Base-by-base conservation (phyloP, 2,113 vertebrate species). In the Gambusia holbrooki region DNA sequence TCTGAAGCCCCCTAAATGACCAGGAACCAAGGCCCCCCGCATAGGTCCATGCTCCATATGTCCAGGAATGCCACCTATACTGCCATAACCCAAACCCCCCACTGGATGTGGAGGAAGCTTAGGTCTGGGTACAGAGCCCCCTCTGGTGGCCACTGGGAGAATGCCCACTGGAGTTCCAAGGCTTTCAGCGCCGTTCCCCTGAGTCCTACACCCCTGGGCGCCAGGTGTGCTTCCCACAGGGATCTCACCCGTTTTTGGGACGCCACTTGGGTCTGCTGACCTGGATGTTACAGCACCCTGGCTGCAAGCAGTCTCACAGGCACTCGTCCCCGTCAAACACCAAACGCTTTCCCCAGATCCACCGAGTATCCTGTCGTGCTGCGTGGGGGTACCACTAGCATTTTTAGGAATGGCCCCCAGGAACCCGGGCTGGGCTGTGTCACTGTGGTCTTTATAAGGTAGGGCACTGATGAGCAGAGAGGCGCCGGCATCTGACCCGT, bases 121-220 rank as follows among this genome's bases (percentile, higher is more conserved):
- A 70, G 90, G 90, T 86, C 91, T 89, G 73, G 89, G 40, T 61
- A 77, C 25, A 7, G 87, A 77, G 81, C 92, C 73, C 81, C 89
- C 90, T 77, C 91, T 92, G 61, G 77, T 81, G 89, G 89, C 68
- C 35, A 58, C 72, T 77, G 79, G 25, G 71, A 87, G 87, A 69
- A 90, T 51, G 12, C 79, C 73, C 28, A 82, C 84, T 48, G 84
- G 54, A 5, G 76, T 54, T 40, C 89, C 84, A 27, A 83, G 84
- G 77, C 77, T 88, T 37, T 93, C 92, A 28, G 76, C 19, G 25
- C 91, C 92, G 72, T 92, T 90, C 82, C 87, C 73, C 64, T 88
- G 92, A 92, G 91, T 95, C 80, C 91, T 92, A 75, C 54, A 82
- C 69, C 85, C 90, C 75, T 92, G 93, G 77, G 75, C 71, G 27